phyloP scores from a whole-genome alignment of 2,888 invertebrate genomes.

The Anthophora plumipes region DNA sequence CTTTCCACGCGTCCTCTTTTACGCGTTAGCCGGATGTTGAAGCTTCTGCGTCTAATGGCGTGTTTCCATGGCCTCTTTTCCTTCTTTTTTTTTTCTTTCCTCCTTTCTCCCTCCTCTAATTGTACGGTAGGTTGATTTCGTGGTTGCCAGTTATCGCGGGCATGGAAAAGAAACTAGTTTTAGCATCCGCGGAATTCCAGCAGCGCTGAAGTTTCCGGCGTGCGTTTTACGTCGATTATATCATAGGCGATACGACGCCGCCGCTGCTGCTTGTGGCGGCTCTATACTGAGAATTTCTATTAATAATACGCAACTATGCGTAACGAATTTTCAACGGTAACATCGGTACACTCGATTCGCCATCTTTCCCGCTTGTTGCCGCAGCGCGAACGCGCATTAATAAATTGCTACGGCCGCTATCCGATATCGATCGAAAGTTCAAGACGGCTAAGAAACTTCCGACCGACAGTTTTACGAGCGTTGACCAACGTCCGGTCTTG shows the following conservation, averaged over 20 bases:
- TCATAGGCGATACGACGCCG: constrained; percentile 1
- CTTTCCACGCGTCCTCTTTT: not conserved
- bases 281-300: constrained; percentile 41
- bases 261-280: not conserved
- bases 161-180: constrained; percentile 37
- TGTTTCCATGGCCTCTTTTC: not conserved
- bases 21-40: too few relatives aligned
- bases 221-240: constrained; percentile 49
- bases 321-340: constrained; percentile 25
- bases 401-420: constrained; percentile 33
- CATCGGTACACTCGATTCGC: not conserved
- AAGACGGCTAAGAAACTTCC: constrained; percentile 12
- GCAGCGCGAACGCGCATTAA: constrained; percentile 8
- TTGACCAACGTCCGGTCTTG: not conserved
- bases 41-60: constrained; percentile 1
- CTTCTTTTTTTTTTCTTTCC: not conserved
- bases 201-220: constrained; percentile 2
- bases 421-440: constrained; percentile 17
- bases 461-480: not conserved
- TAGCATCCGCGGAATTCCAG: constrained; percentile 45
- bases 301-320: constrained; percentile 59
- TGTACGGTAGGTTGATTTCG: not conserved
- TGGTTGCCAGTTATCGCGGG: constrained; percentile 22
- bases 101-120: too few relatives aligned
- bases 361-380: not conserved